Percentiles rank a stretch among this genome's conserved stretches.
Conservation (phyloP, 2,888 invertebrate genomes). For the Dichetophora obliterata region DNA sequence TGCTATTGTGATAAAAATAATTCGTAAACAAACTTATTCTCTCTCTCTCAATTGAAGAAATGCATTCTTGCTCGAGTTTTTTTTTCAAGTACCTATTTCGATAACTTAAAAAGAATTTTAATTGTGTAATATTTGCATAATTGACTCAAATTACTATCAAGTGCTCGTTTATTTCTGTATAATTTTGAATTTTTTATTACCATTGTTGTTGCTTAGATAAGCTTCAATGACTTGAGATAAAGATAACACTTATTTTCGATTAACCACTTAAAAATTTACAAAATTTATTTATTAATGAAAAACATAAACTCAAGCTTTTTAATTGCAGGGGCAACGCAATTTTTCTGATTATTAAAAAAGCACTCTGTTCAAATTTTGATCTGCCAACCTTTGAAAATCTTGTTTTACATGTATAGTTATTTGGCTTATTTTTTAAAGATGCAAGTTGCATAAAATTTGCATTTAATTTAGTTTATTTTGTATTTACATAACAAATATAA, state of each 20-base stretch:
- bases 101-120: conserved; percentile 9
- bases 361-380: no score
- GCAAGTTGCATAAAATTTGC: no score
- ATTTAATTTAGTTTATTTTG: no score
- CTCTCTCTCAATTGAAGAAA: no score
- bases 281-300: no score
- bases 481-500: no score
- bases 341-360: no score
- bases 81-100: not conserved
- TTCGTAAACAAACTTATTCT: no score
- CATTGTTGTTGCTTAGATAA: conserved; percentile 12
- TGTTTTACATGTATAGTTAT: no score
- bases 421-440: no score
- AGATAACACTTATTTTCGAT: conserved; percentile 29
- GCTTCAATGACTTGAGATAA: not conserved
- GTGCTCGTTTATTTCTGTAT: not conserved
- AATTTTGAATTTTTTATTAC: not conserved
- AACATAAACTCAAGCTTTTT: not conserved
- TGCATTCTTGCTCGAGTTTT: not conserved
- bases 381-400: no score
- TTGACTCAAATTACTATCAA: not conserved
- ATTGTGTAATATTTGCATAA: not conserved
- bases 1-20: no score
- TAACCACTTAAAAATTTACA: conserved; percentile 1
- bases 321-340: not conserved